Evolutionary conservation across 2,888 invertebrate species (phyloP).

Genomic region (Meta bourneti): DNA sequence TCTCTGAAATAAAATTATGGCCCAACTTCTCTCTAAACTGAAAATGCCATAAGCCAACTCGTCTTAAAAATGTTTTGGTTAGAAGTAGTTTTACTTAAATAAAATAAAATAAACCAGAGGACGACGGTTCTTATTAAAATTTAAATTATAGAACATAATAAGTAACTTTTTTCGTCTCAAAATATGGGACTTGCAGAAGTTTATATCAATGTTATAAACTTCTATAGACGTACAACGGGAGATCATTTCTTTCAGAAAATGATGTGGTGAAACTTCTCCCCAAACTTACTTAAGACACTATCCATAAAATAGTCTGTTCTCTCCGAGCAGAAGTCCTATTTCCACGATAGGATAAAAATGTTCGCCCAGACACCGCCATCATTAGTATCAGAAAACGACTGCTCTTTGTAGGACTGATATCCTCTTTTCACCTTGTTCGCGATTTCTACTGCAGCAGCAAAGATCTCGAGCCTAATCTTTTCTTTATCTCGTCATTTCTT

Average conservation of each 20-base stretch:
- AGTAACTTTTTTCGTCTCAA: too few relatives aligned
- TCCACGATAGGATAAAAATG: slow-evolving; percentile 16
- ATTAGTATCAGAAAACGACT: slow-evolving; percentile 42
- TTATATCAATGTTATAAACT: too few relatives aligned
- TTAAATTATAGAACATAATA: too few relatives aligned
- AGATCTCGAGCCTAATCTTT: slow-evolving; percentile 34
- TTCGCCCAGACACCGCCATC: background rate
- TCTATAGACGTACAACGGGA: background rate
- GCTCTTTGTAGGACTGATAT: slow-evolving; percentile 2
- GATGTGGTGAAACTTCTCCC: background rate
- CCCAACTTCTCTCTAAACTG: too few relatives aligned
- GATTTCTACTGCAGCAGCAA: slow-evolving; percentile 9
- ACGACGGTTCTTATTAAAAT: too few relatives aligned
- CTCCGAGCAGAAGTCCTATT: slow-evolving; percentile 2
- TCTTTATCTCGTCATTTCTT: background rate
- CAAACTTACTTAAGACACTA: slow-evolving; percentile 1
- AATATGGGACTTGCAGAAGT: too few relatives aligned
- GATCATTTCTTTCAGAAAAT: background rate
- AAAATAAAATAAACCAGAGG: too few relatives aligned
- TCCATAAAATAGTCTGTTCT: slow-evolving; percentile 1
- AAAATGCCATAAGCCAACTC: too few relatives aligned
- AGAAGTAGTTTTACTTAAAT: too few relatives aligned
- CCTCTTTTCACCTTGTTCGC: background rate
- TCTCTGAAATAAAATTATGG: too few relatives aligned
- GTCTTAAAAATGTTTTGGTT: too few relatives aligned